Percentiles rank a stretch among this genome's conserved stretches.
phyloP scores from a whole-genome alignment of 2,797 vertebrate genomes.

The Tragelaphus oryx region DNA sequence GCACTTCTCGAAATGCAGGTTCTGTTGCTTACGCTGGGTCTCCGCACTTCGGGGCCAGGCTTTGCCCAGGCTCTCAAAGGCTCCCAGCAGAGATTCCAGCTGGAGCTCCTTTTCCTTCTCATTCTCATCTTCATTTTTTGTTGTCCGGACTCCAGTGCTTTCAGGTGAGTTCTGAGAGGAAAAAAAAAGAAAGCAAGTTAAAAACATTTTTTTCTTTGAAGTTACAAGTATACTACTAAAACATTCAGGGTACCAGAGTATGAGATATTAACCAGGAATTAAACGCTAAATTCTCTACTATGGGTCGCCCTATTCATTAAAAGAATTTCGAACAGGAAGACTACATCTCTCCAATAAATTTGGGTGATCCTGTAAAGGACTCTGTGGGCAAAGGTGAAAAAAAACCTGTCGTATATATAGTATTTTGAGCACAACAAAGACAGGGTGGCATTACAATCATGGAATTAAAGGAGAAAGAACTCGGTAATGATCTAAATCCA shows the following conservation, averaged over 20 bases:
- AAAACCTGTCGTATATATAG: neutral
- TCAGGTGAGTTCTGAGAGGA: conserved; percentile 85
- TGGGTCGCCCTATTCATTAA: neutral
- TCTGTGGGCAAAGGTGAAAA: neutral
- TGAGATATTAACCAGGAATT: neutral
- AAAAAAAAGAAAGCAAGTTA: conserved; percentile 12
- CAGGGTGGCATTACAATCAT: neutral
- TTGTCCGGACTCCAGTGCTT: conserved; percentile 72
- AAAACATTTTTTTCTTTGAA: neutral
- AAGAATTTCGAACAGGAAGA: neutral
- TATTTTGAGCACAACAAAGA: neutral
- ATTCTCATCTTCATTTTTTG: conserved; percentile 83
- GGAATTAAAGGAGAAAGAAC: conserved; percentile 11
- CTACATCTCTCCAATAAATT: neutral
- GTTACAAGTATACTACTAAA: neutral
- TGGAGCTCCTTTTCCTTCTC: conserved; percentile 89
- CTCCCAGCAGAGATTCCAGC: conserved; percentile 90
- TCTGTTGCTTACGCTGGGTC: conserved; percentile 88
- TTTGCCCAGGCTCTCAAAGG: conserved; percentile 94
- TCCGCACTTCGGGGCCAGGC: conserved; percentile 89
- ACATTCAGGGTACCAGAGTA: neutral
- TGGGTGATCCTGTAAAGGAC: neutral
- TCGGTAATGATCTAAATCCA: neutral
- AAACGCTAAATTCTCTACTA: conserved; percentile 1
- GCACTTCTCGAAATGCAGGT: neutral